Evolutionary conservation across 2,888 invertebrate genomes (phyloP).

Genomic region (Rapana venosa): DNA sequence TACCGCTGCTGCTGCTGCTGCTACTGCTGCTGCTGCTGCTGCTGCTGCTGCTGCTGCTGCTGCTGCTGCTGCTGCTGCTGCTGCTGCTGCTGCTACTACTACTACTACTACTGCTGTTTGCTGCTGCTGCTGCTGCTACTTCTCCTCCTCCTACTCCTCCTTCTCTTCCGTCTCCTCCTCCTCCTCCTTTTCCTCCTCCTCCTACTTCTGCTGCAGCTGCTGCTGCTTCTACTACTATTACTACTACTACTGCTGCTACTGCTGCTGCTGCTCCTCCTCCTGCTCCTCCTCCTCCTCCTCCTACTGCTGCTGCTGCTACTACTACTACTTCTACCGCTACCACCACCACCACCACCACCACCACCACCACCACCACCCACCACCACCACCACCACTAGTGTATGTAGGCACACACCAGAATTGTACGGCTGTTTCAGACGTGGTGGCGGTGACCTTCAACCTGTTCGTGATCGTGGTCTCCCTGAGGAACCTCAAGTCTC

Average conservation of each 20-base stretch:
- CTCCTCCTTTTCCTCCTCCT: slow-evolving; percentile 44
- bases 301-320: not conserved
- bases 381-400: not conserved
- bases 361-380: not conserved
- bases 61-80: not conserved
- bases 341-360: not conserved
- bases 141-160: no score
- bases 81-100: not conserved
- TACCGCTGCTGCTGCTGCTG: no score
- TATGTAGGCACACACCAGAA: not conserved
- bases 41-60: not conserved
- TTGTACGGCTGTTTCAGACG: slow-evolving; percentile 47
- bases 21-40: no score
- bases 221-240: slow-evolving; percentile 49
- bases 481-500: slow-evolving; percentile 41
- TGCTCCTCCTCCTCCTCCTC: not conserved
- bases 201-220: slow-evolving; percentile 58
- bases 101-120: not conserved
- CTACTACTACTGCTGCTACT: slow-evolving; percentile 43
- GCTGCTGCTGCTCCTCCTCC: not conserved
- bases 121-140: not conserved
- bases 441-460: slow-evolving; percentile 44
- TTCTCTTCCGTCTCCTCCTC: not conserved
- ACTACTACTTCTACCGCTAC: not conserved
- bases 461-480: slow-evolving; percentile 46